Conservation (phyloP, 1,140 invertebrate genomes). For the Drosophila repleta region DNA sequence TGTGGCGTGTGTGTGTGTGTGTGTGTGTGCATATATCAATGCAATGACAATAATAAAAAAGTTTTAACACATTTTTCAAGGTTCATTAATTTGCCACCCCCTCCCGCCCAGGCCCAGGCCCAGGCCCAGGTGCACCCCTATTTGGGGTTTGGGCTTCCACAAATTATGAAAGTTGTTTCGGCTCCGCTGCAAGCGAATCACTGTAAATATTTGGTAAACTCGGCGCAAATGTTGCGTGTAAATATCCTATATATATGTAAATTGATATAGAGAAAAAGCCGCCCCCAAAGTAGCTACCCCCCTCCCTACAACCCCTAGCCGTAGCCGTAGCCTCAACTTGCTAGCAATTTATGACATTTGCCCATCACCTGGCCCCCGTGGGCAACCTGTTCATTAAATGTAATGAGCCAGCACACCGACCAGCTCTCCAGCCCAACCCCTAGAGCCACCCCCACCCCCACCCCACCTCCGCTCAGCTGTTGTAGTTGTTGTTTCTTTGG, state of each 20-base stretch:
- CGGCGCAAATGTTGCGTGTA: conserved; percentile 78
- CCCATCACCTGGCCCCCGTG: conserved; percentile 46
- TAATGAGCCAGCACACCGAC: conserved; percentile 66
- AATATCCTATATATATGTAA: conserved; percentile 67
- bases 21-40: conserved; percentile 25
- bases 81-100: conserved; percentile 70
- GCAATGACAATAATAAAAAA: conserved; percentile 66
- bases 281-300: conserved; percentile 55
- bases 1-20: background rate
- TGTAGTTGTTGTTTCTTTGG: conserved; percentile 29
- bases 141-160: background rate
- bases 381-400: conserved; percentile 67
- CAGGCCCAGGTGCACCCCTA: background rate
- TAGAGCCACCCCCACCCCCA: background rate
- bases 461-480: conserved; percentile 4
- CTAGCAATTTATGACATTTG: conserved; percentile 76
- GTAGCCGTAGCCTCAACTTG: background rate
- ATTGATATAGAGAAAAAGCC: conserved; percentile 16
- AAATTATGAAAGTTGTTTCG: conserved; percentile 35
- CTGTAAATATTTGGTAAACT: conserved; percentile 80
- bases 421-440: conserved; percentile 1
- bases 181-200: conserved; percentile 48
- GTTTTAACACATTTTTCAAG: conserved; percentile 82
- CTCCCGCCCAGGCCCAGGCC: background rate
- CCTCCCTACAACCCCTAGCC: conserved; percentile 1